Evolutionary conservation across 2,888 invertebrate species (phyloP).

Genomic region (Hydrotaea diabolus): DNA sequence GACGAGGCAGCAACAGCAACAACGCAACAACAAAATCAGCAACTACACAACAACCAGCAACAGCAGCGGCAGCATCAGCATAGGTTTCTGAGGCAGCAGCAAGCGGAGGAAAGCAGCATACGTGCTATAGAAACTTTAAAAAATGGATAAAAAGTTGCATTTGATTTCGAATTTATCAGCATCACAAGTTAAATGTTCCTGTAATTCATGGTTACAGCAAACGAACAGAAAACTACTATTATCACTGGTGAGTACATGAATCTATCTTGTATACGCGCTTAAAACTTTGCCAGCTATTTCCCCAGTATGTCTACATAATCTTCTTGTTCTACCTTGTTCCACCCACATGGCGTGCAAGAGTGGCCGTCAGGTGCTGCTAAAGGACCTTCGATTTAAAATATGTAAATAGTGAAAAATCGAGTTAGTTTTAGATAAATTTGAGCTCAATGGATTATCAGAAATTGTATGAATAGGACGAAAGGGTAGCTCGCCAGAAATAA

Average conservation of each 20-base stretch:
- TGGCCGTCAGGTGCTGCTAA: too few species aligned
- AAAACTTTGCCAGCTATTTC: too few species aligned
- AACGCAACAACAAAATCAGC: constrained; percentile 57
- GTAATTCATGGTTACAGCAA: constrained; percentile 75
- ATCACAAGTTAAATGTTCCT: constrained; percentile 63
- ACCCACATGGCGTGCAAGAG: too few species aligned
- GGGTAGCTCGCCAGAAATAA: too few species aligned
- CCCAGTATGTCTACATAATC: too few species aligned
- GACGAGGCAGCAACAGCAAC: constrained; percentile 56
- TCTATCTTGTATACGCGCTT: too few species aligned
- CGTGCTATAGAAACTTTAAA: constrained; percentile 51
- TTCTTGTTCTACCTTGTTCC: too few species aligned
- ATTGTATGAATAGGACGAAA: too few species aligned
- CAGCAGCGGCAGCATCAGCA: constrained; percentile 40
- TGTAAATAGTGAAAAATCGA: too few species aligned
- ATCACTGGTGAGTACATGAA: constrained; percentile 70
- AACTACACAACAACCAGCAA: constrained; percentile 20
- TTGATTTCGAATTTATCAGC: constrained; percentile 46
- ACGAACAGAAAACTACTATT: constrained; percentile 73
- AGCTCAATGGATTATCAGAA: too few species aligned
- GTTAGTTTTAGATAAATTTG: too few species aligned
- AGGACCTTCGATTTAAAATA: too few species aligned
- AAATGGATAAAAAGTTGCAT: constrained; percentile 68
- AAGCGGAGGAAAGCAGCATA: background rate
- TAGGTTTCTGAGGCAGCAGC: constrained; percentile 15